Percentiles rank a stretch among this genome's conserved stretches.
These are phyloP conservation scores for Cyprinodon tularosa DNA, from an alignment of 2,113 vertebrate genomes.

Conservation along the genomic window DNA sequence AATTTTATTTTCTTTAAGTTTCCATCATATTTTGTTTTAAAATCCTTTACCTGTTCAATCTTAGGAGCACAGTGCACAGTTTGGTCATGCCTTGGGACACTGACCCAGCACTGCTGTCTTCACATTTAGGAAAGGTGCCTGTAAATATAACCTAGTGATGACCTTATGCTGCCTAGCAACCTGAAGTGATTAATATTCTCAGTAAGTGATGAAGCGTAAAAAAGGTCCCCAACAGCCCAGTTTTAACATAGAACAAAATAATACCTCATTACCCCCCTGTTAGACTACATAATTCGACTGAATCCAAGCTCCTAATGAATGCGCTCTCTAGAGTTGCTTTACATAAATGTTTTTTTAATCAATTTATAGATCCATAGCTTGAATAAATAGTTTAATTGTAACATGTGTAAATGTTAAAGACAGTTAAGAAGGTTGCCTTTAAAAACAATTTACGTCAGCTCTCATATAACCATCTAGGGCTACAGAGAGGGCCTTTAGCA, in stretches of 20 bases:
- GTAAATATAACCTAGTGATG: neutral
- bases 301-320: slow-evolving; percentile 22
- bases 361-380: neutral
- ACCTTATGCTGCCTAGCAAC: neutral
- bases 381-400: slow-evolving; percentile 36
- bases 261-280: slow-evolving; percentile 35
- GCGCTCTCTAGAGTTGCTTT: slow-evolving; percentile 11
- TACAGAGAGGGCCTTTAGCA: neutral
- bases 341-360: slow-evolving; percentile 25
- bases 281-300: slow-evolving; percentile 15
- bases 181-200: slow-evolving; percentile 8
- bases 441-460: neutral
- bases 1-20: no score
- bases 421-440: slow-evolving; percentile 11
- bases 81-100: no score
- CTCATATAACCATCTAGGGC: neutral
- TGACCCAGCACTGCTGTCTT: neutral
- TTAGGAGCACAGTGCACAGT: no score
- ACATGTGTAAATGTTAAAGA: slow-evolving; percentile 25
- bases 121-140: neutral
- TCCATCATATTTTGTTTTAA: no score
- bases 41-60: no score
- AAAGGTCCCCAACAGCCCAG: slow-evolving; percentile 25
- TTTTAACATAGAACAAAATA: slow-evolving; percentile 20
- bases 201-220: slow-evolving; percentile 16